phyloP scores from a whole-genome alignment of 2,888 invertebrate genomes.

The Melanchra persicariae region DNA sequence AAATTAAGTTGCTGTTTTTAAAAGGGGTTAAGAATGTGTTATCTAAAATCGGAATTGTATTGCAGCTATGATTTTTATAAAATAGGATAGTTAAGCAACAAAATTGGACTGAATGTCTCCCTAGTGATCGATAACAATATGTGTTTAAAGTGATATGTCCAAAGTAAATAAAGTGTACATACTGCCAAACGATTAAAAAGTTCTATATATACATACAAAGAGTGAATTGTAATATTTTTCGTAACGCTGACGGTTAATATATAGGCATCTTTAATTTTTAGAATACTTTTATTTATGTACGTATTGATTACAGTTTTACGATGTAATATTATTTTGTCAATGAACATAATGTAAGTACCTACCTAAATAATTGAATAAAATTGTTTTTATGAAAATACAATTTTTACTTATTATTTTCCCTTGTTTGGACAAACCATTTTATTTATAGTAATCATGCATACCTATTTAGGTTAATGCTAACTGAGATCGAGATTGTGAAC shows the following conservation, averaged over 20 bases:
- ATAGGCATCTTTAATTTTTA: constrained; percentile 63
- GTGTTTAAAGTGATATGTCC: constrained; percentile 66
- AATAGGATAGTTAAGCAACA: constrained; percentile 59
- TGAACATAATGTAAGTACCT: constrained; percentile 60
- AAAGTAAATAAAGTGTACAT: constrained; percentile 66
- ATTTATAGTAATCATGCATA: neutral
- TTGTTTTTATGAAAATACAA: constrained; percentile 62
- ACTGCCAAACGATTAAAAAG: constrained; percentile 68
- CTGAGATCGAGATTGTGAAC: neutral
- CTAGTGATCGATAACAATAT: constrained; percentile 66
- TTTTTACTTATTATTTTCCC: constrained; percentile 17
- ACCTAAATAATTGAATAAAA: constrained; percentile 63
- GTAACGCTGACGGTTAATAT: constrained; percentile 62
- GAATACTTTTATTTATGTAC: constrained; percentile 64
- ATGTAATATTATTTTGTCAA: constrained; percentile 63
- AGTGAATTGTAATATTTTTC: constrained; percentile 70
- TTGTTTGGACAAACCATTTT: neutral
- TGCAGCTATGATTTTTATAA: constrained; percentile 38
- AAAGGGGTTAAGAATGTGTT: constrained; percentile 9
- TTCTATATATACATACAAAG: constrained; percentile 67
- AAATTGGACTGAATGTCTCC: constrained; percentile 67
- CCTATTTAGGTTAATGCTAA: neutral
- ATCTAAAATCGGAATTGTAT: constrained; percentile 19
- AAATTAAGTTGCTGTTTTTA: constrained; percentile 17
- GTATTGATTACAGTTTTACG: constrained; percentile 63